Percentiles rank a stretch among this genome's conserved stretches.
Evolutionary conservation across 2,797 vertebrate species (phyloP).

Genomic region (Danio jaintianensis): DNA sequence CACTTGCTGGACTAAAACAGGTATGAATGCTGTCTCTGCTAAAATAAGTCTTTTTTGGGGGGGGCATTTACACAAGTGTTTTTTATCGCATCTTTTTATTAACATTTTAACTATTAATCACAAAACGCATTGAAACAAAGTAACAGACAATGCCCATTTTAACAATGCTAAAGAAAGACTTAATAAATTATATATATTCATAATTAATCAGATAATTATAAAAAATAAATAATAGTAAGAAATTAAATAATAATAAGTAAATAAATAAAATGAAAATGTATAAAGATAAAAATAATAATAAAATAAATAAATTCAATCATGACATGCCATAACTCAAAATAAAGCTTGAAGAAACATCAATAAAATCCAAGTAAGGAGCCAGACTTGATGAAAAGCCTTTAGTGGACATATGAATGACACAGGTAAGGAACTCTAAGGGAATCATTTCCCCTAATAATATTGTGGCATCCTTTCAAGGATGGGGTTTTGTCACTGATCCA

Average conservation of each 20-base stretch:
- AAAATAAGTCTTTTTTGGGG: not conserved
- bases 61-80: too few relatives aligned
- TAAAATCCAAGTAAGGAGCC: not conserved
- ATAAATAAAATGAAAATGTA: too few relatives aligned
- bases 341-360: not conserved
- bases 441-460: not conserved
- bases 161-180: too few relatives aligned
- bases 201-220: too few relatives aligned
- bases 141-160: too few relatives aligned
- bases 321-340: not conserved
- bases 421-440: not conserved
- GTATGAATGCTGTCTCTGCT: constrained; percentile 66
- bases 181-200: too few relatives aligned
- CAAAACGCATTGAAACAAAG: too few relatives aligned
- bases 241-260: too few relatives aligned
- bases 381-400: not conserved
- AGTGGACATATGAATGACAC: not conserved
- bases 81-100: too few relatives aligned
- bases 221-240: too few relatives aligned
- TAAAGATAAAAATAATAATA: too few relatives aligned
- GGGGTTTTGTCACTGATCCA: not conserved
- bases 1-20: constrained; percentile 96
- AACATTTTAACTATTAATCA: too few relatives aligned
- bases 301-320: not conserved
- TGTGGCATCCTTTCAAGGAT: not conserved